These are phyloP conservation scores for Cephus pulcher DNA, from an alignment of 2,888 invertebrate species.

Conservation along the genomic window DNA sequence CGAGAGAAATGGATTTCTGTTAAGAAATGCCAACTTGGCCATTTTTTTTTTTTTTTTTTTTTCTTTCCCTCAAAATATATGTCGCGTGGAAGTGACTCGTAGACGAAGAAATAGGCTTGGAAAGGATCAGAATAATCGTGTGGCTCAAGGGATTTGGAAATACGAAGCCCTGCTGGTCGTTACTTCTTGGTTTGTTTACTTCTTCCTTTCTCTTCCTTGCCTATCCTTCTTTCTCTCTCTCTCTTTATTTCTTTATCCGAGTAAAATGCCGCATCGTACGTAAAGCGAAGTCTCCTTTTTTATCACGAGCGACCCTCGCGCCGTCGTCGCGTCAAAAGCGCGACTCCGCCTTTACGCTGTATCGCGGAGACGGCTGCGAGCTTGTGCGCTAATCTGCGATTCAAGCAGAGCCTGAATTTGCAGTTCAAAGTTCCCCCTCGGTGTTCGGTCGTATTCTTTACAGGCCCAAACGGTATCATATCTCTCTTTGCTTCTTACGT, in stretches of 20 bases:
- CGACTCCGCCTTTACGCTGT: constrained; percentile 1
- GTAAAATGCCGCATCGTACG: too few species aligned
- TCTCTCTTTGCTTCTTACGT: too few species aligned
- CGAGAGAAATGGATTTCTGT: not conserved
- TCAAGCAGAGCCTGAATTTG: constrained; percentile 23
- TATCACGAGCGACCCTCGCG: not conserved
- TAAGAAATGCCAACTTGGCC: too few species aligned
- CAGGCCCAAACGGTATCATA: not conserved
- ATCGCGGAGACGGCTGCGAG: not conserved
- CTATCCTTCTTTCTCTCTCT: too few species aligned
- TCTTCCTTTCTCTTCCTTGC: too few species aligned
- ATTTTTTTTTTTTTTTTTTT: not conserved
- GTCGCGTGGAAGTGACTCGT: too few species aligned
- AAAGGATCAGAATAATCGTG: too few species aligned
- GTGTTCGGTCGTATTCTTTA: constrained; percentile 2
- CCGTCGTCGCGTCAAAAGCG: not conserved
- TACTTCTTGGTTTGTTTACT: too few species aligned
- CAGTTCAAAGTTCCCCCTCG: constrained; percentile 27
- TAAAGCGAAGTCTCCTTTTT: not conserved
- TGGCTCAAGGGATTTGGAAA: too few species aligned
- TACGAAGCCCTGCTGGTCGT: too few species aligned
- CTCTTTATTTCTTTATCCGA: too few species aligned
- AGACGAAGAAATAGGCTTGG: too few species aligned
- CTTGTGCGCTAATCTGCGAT: constrained; percentile 14
- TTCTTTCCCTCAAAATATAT: not conserved